A percentile compares a stretch with the other conserved stretches of the same genome.
Evolutionary conservation across 2,888 invertebrate species (phyloP).

Genomic region (Drosophila dives): DNA sequence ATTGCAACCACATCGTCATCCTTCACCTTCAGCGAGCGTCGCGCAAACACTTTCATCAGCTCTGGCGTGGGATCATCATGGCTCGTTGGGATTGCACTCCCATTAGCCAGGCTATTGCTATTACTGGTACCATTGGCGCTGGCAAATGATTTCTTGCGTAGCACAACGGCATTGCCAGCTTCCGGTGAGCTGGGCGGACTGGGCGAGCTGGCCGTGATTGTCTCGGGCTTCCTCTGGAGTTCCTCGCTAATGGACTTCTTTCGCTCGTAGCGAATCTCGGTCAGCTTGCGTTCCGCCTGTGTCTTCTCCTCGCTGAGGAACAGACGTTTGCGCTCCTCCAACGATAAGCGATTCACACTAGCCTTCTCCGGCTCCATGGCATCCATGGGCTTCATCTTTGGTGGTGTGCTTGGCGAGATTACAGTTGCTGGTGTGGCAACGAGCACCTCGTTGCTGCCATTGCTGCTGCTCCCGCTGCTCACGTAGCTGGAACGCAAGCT

Average conservation of each 20-base stretch:
- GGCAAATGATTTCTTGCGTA: slow-evolving; percentile 84
- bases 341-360: slow-evolving; percentile 59
- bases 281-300: slow-evolving; percentile 77
- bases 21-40: slow-evolving; percentile 92
- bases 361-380: slow-evolving; percentile 4
- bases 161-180: slow-evolving; percentile 68
- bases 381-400: slow-evolving; percentile 34
- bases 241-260: slow-evolving; percentile 81
- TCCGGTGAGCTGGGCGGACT: slow-evolving; percentile 31
- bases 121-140: slow-evolving; percentile 42
- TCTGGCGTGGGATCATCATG: slow-evolving; percentile 90
- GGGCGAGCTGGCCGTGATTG: slow-evolving; percentile 31
- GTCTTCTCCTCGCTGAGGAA: slow-evolving; percentile 82
- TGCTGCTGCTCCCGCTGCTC: slow-evolving; percentile 44
- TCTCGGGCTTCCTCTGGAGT: slow-evolving; percentile 60
- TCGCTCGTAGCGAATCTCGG: slow-evolving; percentile 79
- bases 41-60: slow-evolving; percentile 92
- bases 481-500: slow-evolving; percentile 58
- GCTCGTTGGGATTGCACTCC: slow-evolving; percentile 35
- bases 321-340: slow-evolving; percentile 82
- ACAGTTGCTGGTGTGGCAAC: slow-evolving; percentile 47
- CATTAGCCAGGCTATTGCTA: slow-evolving; percentile 9
- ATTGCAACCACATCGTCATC: slow-evolving; percentile 88
- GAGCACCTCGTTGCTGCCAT: slow-evolving; percentile 52
- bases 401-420: slow-evolving; percentile 57